Percentiles rank a stretch among this genome's conserved stretches.
phyloP scores from a whole-genome alignment of 2,797 vertebrate genomes.

The Neomorphus geoffroyi region DNA sequence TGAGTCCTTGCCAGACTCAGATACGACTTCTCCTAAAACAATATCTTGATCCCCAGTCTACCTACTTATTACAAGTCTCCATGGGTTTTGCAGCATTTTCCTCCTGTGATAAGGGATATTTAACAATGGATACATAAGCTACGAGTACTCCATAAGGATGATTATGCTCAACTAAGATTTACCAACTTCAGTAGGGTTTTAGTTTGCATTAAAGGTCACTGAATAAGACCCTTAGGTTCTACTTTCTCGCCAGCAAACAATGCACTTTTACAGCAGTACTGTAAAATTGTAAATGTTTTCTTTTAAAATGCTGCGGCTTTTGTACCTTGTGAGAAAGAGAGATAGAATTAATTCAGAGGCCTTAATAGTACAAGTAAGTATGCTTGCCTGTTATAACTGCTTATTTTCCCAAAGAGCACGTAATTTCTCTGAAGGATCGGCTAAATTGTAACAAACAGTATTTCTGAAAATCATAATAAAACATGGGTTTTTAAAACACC shows the following conservation, averaged over 20 bases:
- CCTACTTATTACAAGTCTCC: background rate
- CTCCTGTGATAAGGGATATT: background rate
- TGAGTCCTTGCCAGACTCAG: background rate
- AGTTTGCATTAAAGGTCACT: background rate
- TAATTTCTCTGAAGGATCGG: constrained; percentile 23
- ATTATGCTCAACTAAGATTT: background rate
- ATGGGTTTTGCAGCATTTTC: background rate
- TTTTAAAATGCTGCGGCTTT: background rate
- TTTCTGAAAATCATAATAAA: constrained; percentile 53
- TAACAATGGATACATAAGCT: background rate
- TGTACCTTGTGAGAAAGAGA: background rate
- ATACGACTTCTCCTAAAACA: background rate
- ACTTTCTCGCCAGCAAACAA: background rate
- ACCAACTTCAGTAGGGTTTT: background rate
- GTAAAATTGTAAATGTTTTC: background rate
- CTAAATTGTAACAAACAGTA: constrained; percentile 29
- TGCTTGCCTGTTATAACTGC: background rate
- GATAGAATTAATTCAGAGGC: background rate
- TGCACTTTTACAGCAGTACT: background rate
- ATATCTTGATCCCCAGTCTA: background rate
- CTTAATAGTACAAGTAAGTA: background rate
- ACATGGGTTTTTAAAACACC: background rate
- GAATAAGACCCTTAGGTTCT: background rate
- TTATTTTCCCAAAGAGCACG: constrained; percentile 31
- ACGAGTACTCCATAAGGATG: background rate